phyloP scores from a whole-genome alignment of 2,888 invertebrate species.

The Scaptomyza tumidula region DNA sequence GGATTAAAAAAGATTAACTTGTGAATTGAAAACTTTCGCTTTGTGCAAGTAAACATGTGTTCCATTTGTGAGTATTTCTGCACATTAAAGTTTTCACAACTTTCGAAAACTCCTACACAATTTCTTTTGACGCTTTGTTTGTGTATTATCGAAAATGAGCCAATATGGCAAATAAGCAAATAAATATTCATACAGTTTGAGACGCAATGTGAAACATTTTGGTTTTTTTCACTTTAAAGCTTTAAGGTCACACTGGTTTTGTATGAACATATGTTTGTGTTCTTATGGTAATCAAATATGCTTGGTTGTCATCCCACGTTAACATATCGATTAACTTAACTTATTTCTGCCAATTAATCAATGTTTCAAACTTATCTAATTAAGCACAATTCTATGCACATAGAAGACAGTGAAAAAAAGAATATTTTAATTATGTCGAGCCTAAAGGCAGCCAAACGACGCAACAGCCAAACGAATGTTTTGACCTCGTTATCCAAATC shows the following conservation, averaged over 20 bases:
- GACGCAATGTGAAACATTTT: no score
- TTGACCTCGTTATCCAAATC: conserved; percentile 56
- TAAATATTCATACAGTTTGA: no score
- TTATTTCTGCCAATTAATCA: no score
- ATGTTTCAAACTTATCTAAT: conserved; percentile 18
- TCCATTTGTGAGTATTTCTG: background rate
- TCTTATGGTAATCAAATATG: no score
- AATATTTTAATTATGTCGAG: conserved; percentile 11
- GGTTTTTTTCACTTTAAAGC: no score
- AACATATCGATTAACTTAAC: no score
- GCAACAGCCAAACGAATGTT: background rate
- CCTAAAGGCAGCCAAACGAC: background rate
- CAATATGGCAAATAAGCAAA: no score
- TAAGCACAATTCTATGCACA: conserved; percentile 1
- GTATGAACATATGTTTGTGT: no score
- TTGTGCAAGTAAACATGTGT: background rate
- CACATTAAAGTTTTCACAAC: background rate
- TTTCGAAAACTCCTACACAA: no score
- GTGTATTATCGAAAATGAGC: no score
- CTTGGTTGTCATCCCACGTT: background rate
- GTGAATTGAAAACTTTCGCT: background rate
- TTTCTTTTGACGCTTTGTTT: no score
- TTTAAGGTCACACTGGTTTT: no score
- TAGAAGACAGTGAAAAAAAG: background rate
- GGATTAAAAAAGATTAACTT: background rate